Percentiles rank a stretch among this genome's conserved stretches.
Evolutionary conservation across 2,113 vertebrate species (phyloP).

Genomic region (Takifugu flavidus): DNA sequence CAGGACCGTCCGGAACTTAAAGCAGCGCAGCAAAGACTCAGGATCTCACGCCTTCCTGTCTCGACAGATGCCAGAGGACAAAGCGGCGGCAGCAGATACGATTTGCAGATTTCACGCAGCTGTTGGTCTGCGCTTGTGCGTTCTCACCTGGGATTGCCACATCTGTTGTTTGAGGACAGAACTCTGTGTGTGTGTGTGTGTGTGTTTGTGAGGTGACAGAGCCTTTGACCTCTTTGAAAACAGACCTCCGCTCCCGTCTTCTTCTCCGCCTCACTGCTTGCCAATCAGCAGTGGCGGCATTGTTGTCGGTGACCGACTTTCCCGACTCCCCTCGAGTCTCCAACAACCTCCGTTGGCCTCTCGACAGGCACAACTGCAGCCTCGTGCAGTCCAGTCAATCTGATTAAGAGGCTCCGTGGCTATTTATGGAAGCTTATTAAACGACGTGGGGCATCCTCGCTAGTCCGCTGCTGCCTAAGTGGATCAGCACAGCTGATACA

Average conservation of each 20-base stretch:
- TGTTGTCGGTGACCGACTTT: neutral
- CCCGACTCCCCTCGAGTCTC: neutral
- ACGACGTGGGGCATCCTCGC: conserved; percentile 35
- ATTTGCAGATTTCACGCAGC: conserved; percentile 3
- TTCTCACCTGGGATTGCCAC: conserved; percentile 4
- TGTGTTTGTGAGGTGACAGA: neutral
- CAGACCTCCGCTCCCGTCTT: neutral
- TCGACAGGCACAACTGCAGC: neutral
- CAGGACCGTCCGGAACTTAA: neutral
- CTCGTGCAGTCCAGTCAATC: neutral
- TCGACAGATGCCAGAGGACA: too few species aligned
- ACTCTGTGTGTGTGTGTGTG: neutral
- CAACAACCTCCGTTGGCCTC: neutral
- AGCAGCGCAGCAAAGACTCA: neutral
- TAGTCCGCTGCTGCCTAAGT: conserved; percentile 37
- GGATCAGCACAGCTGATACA: conserved; percentile 42
- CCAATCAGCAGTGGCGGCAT: too few species aligned
- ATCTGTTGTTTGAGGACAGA: neutral
- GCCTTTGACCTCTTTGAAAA: conserved; percentile 35
- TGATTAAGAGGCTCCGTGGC: conserved; percentile 53
- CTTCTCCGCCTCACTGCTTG: conserved; percentile 8
- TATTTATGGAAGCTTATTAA: conserved; percentile 62
- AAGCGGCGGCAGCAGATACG: too few species aligned
- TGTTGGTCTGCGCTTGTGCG: conserved; percentile 10
- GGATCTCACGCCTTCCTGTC: neutral